These are phyloP conservation scores for Masnerella sp. DNA, from an alignment of 2,888 invertebrate genomes.

Conservation along the genomic window DNA sequence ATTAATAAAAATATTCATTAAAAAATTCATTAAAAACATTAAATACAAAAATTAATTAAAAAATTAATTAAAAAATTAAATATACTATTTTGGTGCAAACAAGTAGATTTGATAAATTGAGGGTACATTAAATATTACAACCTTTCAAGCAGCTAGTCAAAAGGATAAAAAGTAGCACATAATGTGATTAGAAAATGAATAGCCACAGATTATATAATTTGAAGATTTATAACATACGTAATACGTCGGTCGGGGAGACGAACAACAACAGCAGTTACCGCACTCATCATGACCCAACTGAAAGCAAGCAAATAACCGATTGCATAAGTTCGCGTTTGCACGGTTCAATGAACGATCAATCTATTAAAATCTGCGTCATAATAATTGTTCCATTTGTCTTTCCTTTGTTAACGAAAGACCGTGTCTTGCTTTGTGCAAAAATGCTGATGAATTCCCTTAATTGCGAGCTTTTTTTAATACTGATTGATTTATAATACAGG, in stretches of 20 bases:
- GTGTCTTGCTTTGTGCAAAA: slow-evolving; percentile 1
- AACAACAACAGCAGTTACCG: slow-evolving; percentile 47
- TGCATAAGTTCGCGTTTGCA: slow-evolving; percentile 50
- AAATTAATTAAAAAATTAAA: neutral
- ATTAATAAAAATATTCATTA: neutral
- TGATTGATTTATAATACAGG: slow-evolving; percentile 15
- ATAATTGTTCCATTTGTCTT: slow-evolving; percentile 48
- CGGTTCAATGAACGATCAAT: slow-evolving; percentile 54
- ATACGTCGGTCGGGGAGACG: slow-evolving; percentile 36
- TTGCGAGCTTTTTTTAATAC: slow-evolving; percentile 16
- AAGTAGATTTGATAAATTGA: neutral
- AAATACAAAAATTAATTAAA: too few species aligned
- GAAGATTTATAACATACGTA: slow-evolving; percentile 57
- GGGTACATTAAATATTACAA: slow-evolving; percentile 1
- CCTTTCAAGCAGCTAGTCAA: slow-evolving; percentile 1
- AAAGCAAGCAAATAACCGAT: slow-evolving; percentile 55
- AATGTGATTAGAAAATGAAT: slow-evolving; percentile 30
- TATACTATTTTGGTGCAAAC: neutral
- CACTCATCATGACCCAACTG: slow-evolving; percentile 56
- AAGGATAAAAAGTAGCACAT: slow-evolving; percentile 21
- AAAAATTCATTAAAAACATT: too few species aligned
- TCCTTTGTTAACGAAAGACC: slow-evolving; percentile 26
- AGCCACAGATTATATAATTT: slow-evolving; percentile 41
- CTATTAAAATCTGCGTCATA: slow-evolving; percentile 51
- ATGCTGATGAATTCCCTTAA: slow-evolving; percentile 30